Percentiles rank a stretch among this genome's conserved stretches.
Evolutionary conservation across 2,797 vertebrate genomes (phyloP).

Genomic region (Gastrophryne carolinensis): DNA sequence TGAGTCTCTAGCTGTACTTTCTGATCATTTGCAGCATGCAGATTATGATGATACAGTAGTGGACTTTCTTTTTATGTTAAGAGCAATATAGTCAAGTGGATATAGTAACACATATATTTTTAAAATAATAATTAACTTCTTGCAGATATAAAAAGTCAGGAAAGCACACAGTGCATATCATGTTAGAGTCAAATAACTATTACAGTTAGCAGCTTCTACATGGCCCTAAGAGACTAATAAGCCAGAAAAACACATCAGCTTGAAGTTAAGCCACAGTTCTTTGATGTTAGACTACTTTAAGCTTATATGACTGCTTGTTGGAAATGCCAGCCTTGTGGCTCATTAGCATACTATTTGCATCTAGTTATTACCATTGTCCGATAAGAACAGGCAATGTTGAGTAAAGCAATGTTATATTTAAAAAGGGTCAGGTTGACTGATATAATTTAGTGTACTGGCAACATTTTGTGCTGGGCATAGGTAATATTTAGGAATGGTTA

Average conservation of each 20-base stretch:
- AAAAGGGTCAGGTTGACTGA: slow-evolving; percentile 17
- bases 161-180: neutral
- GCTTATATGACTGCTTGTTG: slow-evolving; percentile 5
- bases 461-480: no score
- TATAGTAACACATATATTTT: no score
- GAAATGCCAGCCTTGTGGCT: slow-evolving; percentile 31
- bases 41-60: no score
- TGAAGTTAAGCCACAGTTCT: neutral
- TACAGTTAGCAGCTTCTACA: neutral
- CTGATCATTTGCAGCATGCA: no score
- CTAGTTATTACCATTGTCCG: slow-evolving; percentile 10
- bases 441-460: neutral
- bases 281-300: neutral
- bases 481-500: no score
- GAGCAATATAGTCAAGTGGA: no score
- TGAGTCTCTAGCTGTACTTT: no score
- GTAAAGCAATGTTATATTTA: slow-evolving; percentile 17
- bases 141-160: no score
- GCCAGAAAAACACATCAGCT: slow-evolving; percentile 14
- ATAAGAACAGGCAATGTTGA: slow-evolving; percentile 24
- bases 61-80: no score
- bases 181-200: neutral
- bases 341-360: slow-evolving; percentile 30
- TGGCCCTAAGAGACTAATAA: slow-evolving; percentile 2
- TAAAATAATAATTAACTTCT: no score